Conservation (phyloP, 1,140 invertebrate genomes). For the Papilio polytes region DNA sequence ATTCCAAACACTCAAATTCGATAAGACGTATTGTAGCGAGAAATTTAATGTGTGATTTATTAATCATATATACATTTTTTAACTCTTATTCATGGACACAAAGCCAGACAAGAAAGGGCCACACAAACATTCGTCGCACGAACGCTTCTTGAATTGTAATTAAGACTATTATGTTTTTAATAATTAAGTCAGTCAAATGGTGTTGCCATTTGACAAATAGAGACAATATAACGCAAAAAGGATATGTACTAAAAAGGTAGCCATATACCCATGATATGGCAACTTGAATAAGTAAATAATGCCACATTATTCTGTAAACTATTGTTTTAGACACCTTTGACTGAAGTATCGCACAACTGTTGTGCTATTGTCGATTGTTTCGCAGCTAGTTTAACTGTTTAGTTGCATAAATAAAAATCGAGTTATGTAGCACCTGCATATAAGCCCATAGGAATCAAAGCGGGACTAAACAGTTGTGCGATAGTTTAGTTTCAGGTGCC, state of each 20-base stretch:
- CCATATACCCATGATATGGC: background rate
- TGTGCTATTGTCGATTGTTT: no score
- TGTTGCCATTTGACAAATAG: conserved; percentile 7
- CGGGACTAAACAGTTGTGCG: no score
- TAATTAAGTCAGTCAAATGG: background rate
- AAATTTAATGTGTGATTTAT: background rate
- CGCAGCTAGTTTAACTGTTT: no score
- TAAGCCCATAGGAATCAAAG: no score
- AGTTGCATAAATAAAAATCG: no score
- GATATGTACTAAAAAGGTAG: conserved; percentile 8
- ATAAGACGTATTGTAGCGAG: conserved; percentile 13
- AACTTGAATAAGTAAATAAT: conserved; percentile 16
- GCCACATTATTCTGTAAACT: background rate
- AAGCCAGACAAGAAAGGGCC: background rate
- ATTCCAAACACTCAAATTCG: conserved; percentile 4
- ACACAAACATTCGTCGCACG: background rate
- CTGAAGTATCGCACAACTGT: no score
- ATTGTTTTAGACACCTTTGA: background rate
- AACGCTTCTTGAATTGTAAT: conserved; percentile 15
- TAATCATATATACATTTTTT: conserved; percentile 19
- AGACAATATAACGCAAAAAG: background rate
- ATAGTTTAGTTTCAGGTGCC: no score
- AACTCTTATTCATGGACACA: conserved; percentile 16
- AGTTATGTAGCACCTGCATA: no score
- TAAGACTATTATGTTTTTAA: background rate